phyloP scores from a whole-genome alignment of 1,140 invertebrate genomes.

The Tigriopus japonicus region DNA sequence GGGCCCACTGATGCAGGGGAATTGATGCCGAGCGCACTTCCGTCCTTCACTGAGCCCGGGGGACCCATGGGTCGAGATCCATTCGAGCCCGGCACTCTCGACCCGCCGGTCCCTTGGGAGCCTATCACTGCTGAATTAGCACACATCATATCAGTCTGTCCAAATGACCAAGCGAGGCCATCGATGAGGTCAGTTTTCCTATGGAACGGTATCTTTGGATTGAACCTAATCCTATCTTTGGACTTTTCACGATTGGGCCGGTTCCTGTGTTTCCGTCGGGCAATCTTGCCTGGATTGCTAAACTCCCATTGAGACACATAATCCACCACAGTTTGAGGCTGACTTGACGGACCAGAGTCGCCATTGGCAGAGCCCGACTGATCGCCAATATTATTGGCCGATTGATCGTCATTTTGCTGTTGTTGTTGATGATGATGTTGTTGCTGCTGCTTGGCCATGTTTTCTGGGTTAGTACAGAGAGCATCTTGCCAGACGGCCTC shows the following conservation, averaged over 20 bases:
- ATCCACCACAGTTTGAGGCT: neutral
- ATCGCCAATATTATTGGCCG: no score
- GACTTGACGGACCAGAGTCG: neutral
- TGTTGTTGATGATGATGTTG: neutral
- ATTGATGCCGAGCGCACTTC: neutral
- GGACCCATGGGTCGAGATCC: neutral
- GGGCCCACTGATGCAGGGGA: neutral
- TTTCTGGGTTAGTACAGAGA: neutral
- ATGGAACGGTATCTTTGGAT: constrained; percentile 13
- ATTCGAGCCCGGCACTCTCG: neutral
- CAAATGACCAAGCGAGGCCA: constrained; percentile 6
- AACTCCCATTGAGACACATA: constrained; percentile 6
- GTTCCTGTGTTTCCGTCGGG: neutral
- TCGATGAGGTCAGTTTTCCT: neutral
- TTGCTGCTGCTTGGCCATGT: constrained; percentile 1
- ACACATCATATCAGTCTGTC: constrained; percentile 1
- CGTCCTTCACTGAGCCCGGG: neutral
- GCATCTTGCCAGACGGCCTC: constrained; percentile 1
- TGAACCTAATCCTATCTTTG: neutral
- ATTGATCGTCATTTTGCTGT: no score
- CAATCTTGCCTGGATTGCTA: constrained; percentile 1
- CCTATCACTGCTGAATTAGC: neutral
- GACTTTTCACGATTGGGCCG: neutral
- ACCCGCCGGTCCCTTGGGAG: neutral
- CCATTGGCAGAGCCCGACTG: no score